Evolutionary conservation across 2,797 vertebrate genomes (phyloP), one percentile per base, ranked within the genome.

Genomic region (Fratercula arctica): DNA sequence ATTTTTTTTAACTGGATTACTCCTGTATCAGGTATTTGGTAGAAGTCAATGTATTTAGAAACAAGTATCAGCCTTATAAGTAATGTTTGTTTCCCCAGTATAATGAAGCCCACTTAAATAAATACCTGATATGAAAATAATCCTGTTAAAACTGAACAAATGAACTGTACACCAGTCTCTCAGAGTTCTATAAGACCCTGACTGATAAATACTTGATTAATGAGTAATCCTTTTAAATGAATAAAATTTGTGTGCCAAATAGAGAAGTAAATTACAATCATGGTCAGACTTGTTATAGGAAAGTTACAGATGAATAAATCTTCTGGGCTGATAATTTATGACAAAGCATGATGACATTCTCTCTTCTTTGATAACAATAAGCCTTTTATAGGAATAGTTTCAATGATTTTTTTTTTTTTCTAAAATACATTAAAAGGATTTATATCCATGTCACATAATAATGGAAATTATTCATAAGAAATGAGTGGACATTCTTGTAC

Each of bases 121-220:
- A 97, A 96, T 98, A 97, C 72, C 88, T 96, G 94, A 93, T 97
- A 97, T 88, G 88, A 97, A 97, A 97, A 95, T 94, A 98, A 98
- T 98, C 97, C 89, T 70, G 89, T 94, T 95, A 96, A 96, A 96
- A 97, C 91, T 73, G 90, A 96, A 96, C 85, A 97, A 97, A 96
- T 97, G 75, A 92, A 96, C 78, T 96, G 90, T 94, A 72, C 43
- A 75, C 91, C 64, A 85, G 91, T 94, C 45, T 91, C 72, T 95
- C 23, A 82, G 88, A 93, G 51, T 93, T 95, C 79, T 78, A 15
- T 95, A 95, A 96, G 96, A 93, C 31, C 48, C 54, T 97, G 80
- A 91, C 95, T 96, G 89, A 89, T 97, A 98, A 97, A 97, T 97
- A 89, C 93, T 96, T 96, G 97, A 97, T 97, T 97, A 97, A 96